phyloP scores from a whole-genome alignment of 1,140 invertebrate species.

The Eurosta solidaginis region DNA sequence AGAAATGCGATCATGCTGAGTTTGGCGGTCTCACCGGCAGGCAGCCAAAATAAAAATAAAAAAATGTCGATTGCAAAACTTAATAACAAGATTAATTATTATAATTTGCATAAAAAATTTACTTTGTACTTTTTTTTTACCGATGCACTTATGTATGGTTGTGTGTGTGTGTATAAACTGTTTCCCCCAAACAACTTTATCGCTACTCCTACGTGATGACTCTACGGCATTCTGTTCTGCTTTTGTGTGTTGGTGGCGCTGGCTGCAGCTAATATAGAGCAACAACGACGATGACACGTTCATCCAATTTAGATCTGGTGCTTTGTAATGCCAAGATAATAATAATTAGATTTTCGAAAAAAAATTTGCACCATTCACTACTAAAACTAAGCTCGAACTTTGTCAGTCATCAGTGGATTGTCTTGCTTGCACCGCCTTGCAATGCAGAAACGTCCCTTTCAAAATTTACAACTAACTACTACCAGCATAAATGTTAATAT shows the following conservation, averaged over 20 bases:
- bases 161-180: background rate
- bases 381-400: background rate
- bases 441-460: background rate
- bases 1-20: background rate
- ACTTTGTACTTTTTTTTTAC: background rate
- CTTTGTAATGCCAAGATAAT: background rate
- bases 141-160: background rate
- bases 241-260: too few species aligned
- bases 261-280: background rate
- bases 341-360: background rate
- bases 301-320: background rate
- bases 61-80: slow-evolving; percentile 1
- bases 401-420: background rate
- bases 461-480: background rate
- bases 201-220: background rate
- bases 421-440: background rate
- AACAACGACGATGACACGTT: background rate
- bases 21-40: background rate
- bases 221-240: background rate
- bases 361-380: slow-evolving; percentile 15
- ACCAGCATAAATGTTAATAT: background rate
- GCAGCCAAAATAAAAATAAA: too few species aligned
- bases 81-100: slow-evolving; percentile 15
- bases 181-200: background rate
- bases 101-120: background rate